Conservation (phyloP, 1,140 invertebrate genomes). For the Cydia pomonella region DNA sequence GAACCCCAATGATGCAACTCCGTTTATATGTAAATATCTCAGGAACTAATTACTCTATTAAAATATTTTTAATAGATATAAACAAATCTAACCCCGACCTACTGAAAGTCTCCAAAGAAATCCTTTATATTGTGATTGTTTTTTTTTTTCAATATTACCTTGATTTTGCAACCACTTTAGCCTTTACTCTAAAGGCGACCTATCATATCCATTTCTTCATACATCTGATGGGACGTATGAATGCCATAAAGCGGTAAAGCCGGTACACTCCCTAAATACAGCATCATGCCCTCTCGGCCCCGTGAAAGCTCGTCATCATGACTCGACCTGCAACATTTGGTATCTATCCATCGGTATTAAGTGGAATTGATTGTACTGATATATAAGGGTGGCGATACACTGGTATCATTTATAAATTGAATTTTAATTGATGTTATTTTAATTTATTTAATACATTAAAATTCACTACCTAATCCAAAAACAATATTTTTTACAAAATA, state of each 20-base stretch:
- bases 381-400: slow-evolving; percentile 45
- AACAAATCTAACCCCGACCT: too few relatives aligned
- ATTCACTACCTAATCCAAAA: too few relatives aligned
- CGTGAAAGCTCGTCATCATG: slow-evolving; percentile 61
- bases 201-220: neutral
- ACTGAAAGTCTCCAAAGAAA: too few relatives aligned
- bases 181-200: neutral
- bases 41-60: too few relatives aligned
- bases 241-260: slow-evolving; percentile 25
- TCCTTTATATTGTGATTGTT: too few relatives aligned
- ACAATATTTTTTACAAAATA: too few relatives aligned
- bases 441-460: neutral
- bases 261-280: slow-evolving; percentile 11
- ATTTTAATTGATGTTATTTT: neutral
- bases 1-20: too few relatives aligned
- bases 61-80: too few relatives aligned
- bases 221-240: neutral
- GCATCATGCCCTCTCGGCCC: slow-evolving; percentile 40
- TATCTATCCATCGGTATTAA: slow-evolving; percentile 68
- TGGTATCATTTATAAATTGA: slow-evolving; percentile 22
- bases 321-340: slow-evolving; percentile 62
- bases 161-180: neutral
- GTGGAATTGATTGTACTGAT: slow-evolving; percentile 48
- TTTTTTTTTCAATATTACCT: neutral
- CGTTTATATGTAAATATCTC: too few relatives aligned